These are phyloP conservation scores for Tigriopus californicus DNA, from an alignment of 2,888 invertebrate genomes.

Conservation along the genomic window DNA sequence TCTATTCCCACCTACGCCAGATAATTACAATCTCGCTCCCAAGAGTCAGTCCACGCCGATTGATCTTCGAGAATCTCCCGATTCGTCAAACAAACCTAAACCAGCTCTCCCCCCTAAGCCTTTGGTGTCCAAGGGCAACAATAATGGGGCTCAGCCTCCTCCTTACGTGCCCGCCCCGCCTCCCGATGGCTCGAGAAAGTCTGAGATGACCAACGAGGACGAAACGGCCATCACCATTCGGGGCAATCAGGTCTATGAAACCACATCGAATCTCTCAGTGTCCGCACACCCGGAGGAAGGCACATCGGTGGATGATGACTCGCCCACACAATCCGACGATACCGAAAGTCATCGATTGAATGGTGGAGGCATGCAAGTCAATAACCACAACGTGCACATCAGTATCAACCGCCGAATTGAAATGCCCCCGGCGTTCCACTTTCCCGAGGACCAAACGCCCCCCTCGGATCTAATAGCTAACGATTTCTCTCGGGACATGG, in stretches of 20 bases:
- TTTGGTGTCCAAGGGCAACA: constrained; percentile 5
- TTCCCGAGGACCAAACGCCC: constrained; percentile 33
- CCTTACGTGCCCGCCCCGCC: neutral
- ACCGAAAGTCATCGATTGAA: constrained; percentile 1
- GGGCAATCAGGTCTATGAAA: neutral
- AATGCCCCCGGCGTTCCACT: constrained; percentile 61
- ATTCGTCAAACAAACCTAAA: constrained; percentile 46
- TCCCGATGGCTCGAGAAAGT: constrained; percentile 9
- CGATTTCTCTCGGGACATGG: constrained; percentile 10
- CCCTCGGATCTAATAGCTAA: constrained; percentile 20
- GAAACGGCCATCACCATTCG: neutral
- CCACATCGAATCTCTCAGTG: constrained; percentile 8
- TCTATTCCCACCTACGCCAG: constrained; percentile 31
- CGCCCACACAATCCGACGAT: neutral
- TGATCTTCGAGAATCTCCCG: neutral
- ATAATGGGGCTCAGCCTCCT: neutral
- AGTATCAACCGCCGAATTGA: constrained; percentile 53
- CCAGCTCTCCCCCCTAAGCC: constrained; percentile 40
- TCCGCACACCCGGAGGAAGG: constrained; percentile 10
- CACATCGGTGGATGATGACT: constrained; percentile 12
- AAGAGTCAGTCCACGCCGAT: neutral
- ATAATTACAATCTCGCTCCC: too few species aligned
- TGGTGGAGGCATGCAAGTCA: constrained; percentile 3
- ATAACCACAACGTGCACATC: constrained; percentile 37
- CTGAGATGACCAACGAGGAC: constrained; percentile 16